These are phyloP conservation scores for Myotis lucifugus DNA, from an alignment of 2,113 vertebrate genomes.

Conservation along the genomic window DNA sequence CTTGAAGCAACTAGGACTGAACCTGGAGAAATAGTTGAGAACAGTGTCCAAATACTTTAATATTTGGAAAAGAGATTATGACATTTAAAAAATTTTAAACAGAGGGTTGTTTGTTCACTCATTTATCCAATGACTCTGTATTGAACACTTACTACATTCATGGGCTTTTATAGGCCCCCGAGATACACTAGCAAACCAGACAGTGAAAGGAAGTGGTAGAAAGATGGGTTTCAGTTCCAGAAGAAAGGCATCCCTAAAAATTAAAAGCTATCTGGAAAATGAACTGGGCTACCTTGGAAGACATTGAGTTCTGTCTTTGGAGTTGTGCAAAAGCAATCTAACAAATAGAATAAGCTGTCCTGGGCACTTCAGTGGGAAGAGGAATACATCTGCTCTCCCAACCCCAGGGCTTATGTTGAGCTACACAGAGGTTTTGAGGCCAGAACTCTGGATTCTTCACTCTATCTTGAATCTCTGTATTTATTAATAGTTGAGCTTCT, in stretches of 20 bases:
- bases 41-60: not conserved
- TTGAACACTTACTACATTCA: not conserved
- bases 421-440: not conserved
- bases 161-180: not conserved
- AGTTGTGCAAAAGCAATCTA: not conserved
- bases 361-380: not conserved
- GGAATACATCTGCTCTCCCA: not conserved
- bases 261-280: not conserved
- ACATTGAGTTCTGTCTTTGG: not conserved
- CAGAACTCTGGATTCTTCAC: not conserved
- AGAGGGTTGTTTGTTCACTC: not conserved
- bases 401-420: rapidly evolving
- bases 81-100: not conserved
- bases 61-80: not conserved
- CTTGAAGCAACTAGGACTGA: not conserved
- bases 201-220: not conserved
- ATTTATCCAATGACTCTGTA: not conserved
- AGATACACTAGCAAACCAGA: not conserved
- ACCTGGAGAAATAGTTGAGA: not conserved
- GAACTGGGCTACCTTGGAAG: not conserved
- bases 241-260: not conserved
- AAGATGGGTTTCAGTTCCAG: not conserved
- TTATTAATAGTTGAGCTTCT: not conserved
- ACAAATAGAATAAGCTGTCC: rapidly evolving
- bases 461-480: not conserved